These are phyloP conservation scores for Cacatua alba DNA, from an alignment of 2,113 vertebrate genomes.

Conservation along the genomic window DNA sequence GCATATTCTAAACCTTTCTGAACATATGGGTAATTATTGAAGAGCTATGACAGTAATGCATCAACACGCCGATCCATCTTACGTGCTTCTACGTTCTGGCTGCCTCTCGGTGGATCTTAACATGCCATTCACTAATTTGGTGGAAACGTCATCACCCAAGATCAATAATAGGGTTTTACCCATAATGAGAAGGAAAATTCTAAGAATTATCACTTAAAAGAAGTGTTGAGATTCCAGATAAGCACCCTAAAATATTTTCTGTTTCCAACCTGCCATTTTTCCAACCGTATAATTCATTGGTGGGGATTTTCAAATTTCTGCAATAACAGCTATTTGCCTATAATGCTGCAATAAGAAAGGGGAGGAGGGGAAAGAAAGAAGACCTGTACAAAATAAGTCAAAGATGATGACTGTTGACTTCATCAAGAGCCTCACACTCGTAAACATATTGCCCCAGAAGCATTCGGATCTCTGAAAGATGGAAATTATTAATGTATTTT, in stretches of 20 bases:
- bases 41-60: conserved; percentile 44
- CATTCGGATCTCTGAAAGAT: neutral
- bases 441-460: neutral
- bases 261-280: neutral
- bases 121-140: conserved; percentile 12
- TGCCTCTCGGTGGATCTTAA: conserved; percentile 7
- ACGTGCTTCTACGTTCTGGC: neutral
- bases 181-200: neutral
- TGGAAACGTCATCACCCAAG: neutral
- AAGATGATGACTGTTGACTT: neutral
- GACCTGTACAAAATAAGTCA: neutral
- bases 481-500: neutral
- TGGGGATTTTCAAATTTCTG: neutral
- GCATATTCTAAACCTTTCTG: conserved; percentile 48
- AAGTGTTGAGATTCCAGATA: neutral
- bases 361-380: neutral
- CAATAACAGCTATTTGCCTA: rapidly evolving
- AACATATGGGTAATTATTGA: conserved; percentile 73
- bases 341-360: neutral
- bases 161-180: neutral
- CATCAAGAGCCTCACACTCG: neutral
- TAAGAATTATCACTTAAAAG: neutral
- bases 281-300: neutral
- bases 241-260: neutral
- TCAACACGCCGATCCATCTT: conserved; percentile 38